Conservation (phyloP, 2,888 invertebrate species). For the Stenolophus ochropezus region DNA sequence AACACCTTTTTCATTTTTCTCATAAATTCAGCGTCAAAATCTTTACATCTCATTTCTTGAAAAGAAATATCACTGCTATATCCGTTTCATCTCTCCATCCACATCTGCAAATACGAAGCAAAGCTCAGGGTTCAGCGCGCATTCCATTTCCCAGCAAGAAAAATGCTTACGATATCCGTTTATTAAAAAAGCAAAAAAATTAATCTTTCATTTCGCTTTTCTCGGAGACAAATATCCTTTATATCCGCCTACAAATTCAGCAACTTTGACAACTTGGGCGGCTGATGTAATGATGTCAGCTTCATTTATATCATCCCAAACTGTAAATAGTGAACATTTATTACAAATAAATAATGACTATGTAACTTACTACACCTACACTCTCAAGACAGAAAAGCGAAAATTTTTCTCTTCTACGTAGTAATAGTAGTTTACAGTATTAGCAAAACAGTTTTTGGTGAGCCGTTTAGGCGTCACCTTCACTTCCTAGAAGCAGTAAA, state of each 20-base stretch:
- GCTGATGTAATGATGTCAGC: neutral
- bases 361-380: too few relatives aligned
- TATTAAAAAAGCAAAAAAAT: slow-evolving; percentile 40
- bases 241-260: slow-evolving; percentile 2
- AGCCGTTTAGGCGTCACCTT: too few relatives aligned
- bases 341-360: too few relatives aligned
- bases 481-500: too few relatives aligned
- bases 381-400: too few relatives aligned
- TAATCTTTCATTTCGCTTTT: slow-evolving; percentile 39
- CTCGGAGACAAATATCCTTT: slow-evolving; percentile 17
- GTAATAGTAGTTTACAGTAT: too few relatives aligned
- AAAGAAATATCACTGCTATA: slow-evolving; percentile 47
- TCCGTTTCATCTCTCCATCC: slow-evolving; percentile 47
- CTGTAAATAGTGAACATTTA: neutral
- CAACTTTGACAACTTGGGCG: slow-evolving; percentile 38
- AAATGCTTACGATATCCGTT: slow-evolving; percentile 47
- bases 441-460: too few relatives aligned
- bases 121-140: slow-evolving; percentile 28
- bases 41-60: slow-evolving; percentile 51
- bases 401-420: too few relatives aligned
- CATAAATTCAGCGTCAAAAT: slow-evolving; percentile 45
- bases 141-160: slow-evolving; percentile 28
- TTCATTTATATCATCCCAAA: neutral
- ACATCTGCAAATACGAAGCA: slow-evolving; percentile 42
- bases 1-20: slow-evolving; percentile 37